Evolutionary conservation across 2,888 invertebrate genomes (phyloP).

Genomic region (Coecobrya sp.): DNA sequence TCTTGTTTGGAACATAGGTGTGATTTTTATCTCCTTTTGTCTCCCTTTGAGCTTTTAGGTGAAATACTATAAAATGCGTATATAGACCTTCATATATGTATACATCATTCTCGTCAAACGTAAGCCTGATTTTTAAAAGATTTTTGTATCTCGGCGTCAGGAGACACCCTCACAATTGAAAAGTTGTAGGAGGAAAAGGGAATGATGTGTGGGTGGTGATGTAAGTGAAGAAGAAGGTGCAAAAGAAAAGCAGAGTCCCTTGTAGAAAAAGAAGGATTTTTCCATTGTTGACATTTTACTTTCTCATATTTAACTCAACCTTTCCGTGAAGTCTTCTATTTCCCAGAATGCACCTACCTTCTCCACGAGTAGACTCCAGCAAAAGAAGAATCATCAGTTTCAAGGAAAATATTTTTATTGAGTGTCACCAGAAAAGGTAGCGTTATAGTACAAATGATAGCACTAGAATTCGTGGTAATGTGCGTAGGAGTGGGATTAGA

Average conservation of each 20-base stretch:
- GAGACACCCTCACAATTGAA: neutral
- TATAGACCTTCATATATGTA: neutral
- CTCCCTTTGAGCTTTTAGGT: neutral
- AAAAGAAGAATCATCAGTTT: constrained; percentile 12
- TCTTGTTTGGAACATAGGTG: constrained; percentile 43
- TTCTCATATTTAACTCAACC: constrained; percentile 18
- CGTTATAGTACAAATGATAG: neutral
- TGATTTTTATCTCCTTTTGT: neutral
- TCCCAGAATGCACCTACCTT: neutral
- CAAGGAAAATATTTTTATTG: constrained; percentile 71
- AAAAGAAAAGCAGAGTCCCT: neutral
- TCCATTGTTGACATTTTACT: constrained; percentile 55
- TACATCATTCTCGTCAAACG: neutral
- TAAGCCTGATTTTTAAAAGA: neutral
- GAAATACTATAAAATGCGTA: neutral
- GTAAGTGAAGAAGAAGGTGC: neutral
- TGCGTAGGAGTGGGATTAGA: neutral
- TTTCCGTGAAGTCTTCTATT: neutral
- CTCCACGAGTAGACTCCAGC: neutral
- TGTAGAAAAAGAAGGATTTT: neutral
- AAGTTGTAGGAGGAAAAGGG: neutral
- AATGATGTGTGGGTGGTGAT: neutral
- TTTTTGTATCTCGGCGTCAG: neutral
- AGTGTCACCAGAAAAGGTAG: constrained; percentile 48
- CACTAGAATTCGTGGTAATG: too few relatives aligned